Base-by-base conservation (phyloP, 2,113 vertebrate genomes). In the Oryzias curvinotus region DNA sequence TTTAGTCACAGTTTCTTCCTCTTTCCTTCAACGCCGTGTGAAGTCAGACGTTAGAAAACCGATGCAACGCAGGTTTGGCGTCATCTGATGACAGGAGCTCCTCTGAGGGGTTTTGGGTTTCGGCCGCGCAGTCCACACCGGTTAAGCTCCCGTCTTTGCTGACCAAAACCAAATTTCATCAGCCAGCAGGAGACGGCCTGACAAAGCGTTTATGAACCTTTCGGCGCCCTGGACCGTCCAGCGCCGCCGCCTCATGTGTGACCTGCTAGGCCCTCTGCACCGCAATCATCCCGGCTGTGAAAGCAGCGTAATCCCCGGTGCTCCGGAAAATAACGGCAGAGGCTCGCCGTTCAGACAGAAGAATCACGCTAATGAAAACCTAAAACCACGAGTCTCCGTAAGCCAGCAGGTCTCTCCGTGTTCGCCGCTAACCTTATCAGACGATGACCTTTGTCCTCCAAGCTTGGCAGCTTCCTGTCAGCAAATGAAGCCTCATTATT, bases 381-480 rank as follows among this genome's bases (percentile, higher is more conserved):
- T 23, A 23, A 23, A 42, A 16, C 14, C 45, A 21, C 12, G 17
- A 52, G 54, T 43, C 23, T 14, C 49, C 26, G 44, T 7, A 30
- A 44, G 42, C 56, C 48, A 28, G 23, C 5, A 18, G 66, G 46
- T 30, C 36, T 44, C 44, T 49, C 62, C 25, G 41, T 55, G 48
- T 41, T 48, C 46, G 19, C 43, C 16, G 47, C 36, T 44, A 41
- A 23, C 26, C 26, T 51, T 16, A 62, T 57, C 48, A 44, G 51
- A 60, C 47, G 21, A 25, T 16, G 55, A 69, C 60, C 65, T 68
- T 17, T 2, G 52, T 57, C 59, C 63, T 77, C 17, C 56, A 28
- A 55, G 41, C 62, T 43, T 23, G 17, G 51, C 62, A 21, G 46
- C 26, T 49, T 49, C 46, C 17, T 12, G 57, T 30, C 26, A 49